These are phyloP conservation scores for Paraplagusia blochii DNA, from an alignment of 2,113 vertebrate species.

Conservation along the genomic window DNA sequence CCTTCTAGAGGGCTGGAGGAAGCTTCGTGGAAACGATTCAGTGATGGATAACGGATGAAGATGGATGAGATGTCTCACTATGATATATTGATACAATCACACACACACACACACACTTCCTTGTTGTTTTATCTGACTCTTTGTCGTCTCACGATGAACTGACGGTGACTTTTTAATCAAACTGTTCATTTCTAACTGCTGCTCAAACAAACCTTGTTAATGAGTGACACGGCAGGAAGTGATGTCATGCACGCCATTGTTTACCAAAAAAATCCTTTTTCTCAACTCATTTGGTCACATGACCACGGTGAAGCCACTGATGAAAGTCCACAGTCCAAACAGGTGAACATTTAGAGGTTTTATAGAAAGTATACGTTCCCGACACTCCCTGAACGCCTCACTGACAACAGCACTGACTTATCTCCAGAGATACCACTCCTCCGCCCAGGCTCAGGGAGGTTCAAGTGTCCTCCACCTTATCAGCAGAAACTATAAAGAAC, in stretches of 20 bases:
- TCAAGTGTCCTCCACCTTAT: neutral
- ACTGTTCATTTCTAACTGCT: neutral
- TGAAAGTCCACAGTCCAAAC: too few relatives aligned
- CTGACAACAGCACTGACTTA: neutral
- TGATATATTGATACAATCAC: too few relatives aligned
- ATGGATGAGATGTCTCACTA: too few relatives aligned
- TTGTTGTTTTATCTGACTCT: neutral
- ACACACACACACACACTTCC: too few relatives aligned
- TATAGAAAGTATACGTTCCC: too few relatives aligned
- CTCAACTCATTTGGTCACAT: neutral
- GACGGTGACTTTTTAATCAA: neutral
- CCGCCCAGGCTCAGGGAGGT: too few relatives aligned
- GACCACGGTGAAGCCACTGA: neutral
- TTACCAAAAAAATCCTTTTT: too few relatives aligned
- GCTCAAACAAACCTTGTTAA: slow-evolving; percentile 8
- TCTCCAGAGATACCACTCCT: too few relatives aligned
- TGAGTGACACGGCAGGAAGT: slow-evolving; percentile 8
- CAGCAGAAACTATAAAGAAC: neutral
- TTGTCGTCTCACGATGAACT: neutral
- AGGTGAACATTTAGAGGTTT: too few relatives aligned
- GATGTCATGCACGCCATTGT: neutral
- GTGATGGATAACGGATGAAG: too few relatives aligned
- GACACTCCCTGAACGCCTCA: neutral
- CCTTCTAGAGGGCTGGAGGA: too few relatives aligned
- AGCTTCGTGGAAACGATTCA: too few relatives aligned